Percentiles rank a stretch among this genome's conserved stretches.
phyloP scores from a whole-genome alignment of 2,113 vertebrate species.

The Leptobrachium ailaonicum region DNA sequence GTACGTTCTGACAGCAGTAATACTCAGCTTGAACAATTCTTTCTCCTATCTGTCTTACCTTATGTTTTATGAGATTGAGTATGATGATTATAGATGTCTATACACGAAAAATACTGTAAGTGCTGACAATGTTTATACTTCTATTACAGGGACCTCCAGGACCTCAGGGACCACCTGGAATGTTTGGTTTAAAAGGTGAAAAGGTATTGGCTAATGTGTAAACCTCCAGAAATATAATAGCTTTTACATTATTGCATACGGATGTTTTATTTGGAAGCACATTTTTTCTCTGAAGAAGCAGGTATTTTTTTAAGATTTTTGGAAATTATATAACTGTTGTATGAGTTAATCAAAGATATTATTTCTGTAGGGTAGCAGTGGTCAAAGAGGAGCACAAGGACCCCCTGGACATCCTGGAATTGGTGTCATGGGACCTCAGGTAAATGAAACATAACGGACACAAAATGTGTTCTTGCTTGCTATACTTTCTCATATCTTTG shows the following conservation, averaged over 20 bases:
- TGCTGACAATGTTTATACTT: not conserved
- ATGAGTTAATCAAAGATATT: not conserved
- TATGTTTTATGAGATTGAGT: too few relatives aligned
- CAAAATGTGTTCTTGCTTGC: too few relatives aligned
- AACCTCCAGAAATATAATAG: too few relatives aligned
- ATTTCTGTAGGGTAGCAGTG: conserved; percentile 64
- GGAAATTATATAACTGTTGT: not conserved
- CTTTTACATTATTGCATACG: too few relatives aligned
- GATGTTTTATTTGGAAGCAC: too few relatives aligned
- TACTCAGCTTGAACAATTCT: too few relatives aligned
- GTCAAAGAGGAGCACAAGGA: conserved; percentile 73
- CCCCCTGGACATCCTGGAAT: conserved; percentile 71
- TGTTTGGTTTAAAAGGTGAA: conserved; percentile 64
- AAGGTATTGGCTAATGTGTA: conserved; percentile 68
- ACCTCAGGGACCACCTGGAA: conserved; percentile 69
- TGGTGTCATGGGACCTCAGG: conserved; percentile 71
- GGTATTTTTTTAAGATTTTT: not conserved
- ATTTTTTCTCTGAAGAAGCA: too few relatives aligned
- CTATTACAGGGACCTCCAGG: conserved; percentile 74
- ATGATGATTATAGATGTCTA: too few relatives aligned
- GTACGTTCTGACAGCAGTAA: conserved; percentile 52
- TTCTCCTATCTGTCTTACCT: too few relatives aligned
- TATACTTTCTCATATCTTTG: too few relatives aligned
- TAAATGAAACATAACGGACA: conserved; percentile 56
- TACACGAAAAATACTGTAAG: too few relatives aligned